Conservation (phyloP, 35 echinoderm and acorn worm species). For the Apostichopus parvimensis region DNA sequence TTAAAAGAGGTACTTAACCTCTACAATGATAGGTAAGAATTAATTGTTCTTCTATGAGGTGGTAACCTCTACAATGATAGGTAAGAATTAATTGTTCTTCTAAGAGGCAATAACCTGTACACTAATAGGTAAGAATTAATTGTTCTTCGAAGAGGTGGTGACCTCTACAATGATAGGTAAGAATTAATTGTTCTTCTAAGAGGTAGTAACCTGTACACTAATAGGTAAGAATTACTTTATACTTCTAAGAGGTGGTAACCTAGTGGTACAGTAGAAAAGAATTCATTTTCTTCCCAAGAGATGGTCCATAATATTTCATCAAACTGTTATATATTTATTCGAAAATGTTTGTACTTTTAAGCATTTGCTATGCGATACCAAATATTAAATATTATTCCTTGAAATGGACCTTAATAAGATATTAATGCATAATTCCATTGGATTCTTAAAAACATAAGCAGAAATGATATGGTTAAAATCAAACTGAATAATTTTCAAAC, state of each 20-base stretch:
- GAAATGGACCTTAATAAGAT: too few relatives aligned
- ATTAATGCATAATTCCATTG: too few relatives aligned
- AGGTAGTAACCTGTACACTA: not conserved
- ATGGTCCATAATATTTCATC: too few relatives aligned
- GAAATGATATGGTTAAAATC: too few relatives aligned
- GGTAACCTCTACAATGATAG: not conserved
- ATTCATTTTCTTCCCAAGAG: not conserved
- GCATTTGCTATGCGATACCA: too few relatives aligned
- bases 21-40: not conserved
- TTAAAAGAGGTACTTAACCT: not conserved
- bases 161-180: not conserved
- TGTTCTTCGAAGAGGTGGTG: not conserved
- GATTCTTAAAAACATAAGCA: too few relatives aligned
- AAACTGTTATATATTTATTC: too few relatives aligned
- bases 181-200: not conserved
- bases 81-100: not conserved
- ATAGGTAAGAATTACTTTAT: not conserved
- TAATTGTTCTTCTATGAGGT: not conserved
- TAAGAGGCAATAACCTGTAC: not conserved
- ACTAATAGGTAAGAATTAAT: not conserved
- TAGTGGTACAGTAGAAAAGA: not conserved
- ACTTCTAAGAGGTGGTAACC: not conserved
- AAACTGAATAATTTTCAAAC: too few relatives aligned
- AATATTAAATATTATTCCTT: too few relatives aligned
- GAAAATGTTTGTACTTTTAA: too few relatives aligned